These are phyloP conservation scores for Tetanocera ferruginea DNA, from an alignment of 2,888 invertebrate species.

Conservation along the genomic window DNA sequence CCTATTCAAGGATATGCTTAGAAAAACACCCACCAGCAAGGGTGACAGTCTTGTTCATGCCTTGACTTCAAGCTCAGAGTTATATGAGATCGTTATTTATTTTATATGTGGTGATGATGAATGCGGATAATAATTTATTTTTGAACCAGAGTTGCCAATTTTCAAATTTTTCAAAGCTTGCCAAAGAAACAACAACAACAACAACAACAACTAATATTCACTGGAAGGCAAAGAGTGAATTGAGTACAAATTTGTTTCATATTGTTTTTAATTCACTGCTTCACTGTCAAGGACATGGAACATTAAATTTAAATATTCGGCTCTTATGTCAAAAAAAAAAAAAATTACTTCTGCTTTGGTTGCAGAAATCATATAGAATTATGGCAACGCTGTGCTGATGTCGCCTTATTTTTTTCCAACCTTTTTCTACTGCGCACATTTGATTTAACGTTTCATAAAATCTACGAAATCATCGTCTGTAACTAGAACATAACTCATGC, in stretches of 20 bases:
- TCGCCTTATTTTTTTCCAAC: neutral
- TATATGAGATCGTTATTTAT: neutral
- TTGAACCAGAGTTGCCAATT: neutral
- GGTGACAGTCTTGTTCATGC: neutral
- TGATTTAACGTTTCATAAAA: slow-evolving; percentile 15
- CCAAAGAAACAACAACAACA: too few species aligned
- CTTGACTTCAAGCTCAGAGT: neutral
- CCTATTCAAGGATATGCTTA: neutral
- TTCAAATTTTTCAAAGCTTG: neutral
- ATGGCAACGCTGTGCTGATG: neutral
- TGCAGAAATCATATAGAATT: neutral
- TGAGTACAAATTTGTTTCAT: neutral
- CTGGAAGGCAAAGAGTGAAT: neutral
- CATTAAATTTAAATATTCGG: neutral
- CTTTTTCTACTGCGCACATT: neutral
- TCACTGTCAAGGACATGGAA: too few species aligned
- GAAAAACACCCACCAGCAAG: neutral
- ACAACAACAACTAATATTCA: neutral
- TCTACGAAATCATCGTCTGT: slow-evolving; percentile 5
- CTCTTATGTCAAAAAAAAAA: neutral
- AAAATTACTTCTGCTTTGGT: neutral
- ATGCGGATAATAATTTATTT: too few species aligned
- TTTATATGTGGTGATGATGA: too few species aligned
- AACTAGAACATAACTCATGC: slow-evolving; percentile 9
- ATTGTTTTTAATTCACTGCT: too few species aligned